A percentile compares a stretch with the other conserved stretches of the same genome.
Evolutionary conservation across 2,797 vertebrate species (phyloP).

Genomic region (Atherinosoma microstoma): DNA sequence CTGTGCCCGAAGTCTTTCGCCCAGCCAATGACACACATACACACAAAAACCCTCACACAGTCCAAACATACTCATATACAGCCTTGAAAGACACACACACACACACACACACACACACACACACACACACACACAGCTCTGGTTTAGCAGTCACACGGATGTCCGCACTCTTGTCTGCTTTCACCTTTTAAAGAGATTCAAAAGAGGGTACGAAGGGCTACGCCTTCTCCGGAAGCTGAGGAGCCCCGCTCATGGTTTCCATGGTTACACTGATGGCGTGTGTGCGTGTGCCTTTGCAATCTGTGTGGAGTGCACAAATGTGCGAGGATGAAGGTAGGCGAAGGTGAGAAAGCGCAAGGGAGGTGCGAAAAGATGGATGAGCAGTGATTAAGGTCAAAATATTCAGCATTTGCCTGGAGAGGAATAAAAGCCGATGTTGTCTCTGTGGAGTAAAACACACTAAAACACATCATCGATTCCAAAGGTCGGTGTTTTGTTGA

Average conservation of each 20-base stretch:
- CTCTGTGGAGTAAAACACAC: conserved; percentile 46
- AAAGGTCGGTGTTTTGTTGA: conserved; percentile 67
- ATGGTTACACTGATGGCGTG: conserved; percentile 61
- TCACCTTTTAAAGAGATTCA: conserved; percentile 59
- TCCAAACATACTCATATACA: conserved; percentile 18
- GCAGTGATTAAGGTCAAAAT: conserved; percentile 55
- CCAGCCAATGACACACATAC: conserved; percentile 37
- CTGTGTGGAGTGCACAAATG: conserved; percentile 12
- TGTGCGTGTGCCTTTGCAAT: conserved; percentile 3
- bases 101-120: conserved; percentile 37
- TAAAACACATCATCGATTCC: conserved; percentile 45
- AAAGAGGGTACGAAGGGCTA: conserved; percentile 61
- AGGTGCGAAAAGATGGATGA: conserved; percentile 59
- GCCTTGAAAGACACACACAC: conserved; percentile 27
- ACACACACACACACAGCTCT: conserved; percentile 23
- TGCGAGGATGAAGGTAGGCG: conserved; percentile 64
- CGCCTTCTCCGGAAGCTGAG: conserved; percentile 52
- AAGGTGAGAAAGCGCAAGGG: conserved; percentile 59
- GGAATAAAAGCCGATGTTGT: conserved; percentile 43
- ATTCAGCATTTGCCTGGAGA: conserved; percentile 4
- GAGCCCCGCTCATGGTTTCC: conserved; percentile 53
- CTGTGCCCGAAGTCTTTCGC: conserved; percentile 55
- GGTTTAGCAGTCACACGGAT: conserved; percentile 45
- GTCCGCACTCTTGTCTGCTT: conserved; percentile 40
- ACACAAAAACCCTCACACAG: conserved; percentile 16